Conservation (phyloP, 2,113 vertebrate species). For the Myotis davidii region DNA sequence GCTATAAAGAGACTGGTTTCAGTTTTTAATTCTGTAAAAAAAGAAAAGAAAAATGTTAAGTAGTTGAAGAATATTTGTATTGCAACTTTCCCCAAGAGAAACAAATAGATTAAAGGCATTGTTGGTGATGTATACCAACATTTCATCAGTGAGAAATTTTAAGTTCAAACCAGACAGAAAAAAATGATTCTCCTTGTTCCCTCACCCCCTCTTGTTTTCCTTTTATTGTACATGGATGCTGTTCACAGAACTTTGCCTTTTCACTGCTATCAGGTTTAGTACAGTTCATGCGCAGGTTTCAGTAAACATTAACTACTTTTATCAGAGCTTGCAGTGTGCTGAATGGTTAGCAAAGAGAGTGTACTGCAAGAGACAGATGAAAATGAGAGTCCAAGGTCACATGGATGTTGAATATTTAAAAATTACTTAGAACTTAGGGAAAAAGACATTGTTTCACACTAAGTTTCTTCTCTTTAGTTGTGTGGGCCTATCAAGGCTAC, state of each 20-base stretch:
- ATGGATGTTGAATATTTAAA: slow-evolving; percentile 80
- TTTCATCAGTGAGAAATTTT: slow-evolving; percentile 42
- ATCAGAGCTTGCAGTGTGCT: slow-evolving; percentile 86
- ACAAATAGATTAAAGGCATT: slow-evolving; percentile 25
- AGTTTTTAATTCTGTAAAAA: not conserved
- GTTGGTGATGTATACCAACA: not conserved
- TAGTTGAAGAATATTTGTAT: not conserved
- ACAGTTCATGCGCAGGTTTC: slow-evolving; percentile 90
- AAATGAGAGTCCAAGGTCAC: slow-evolving; percentile 90
- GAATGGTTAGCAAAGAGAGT: slow-evolving; percentile 88
- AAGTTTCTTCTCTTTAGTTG: slow-evolving; percentile 14
- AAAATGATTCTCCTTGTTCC: not conserved
- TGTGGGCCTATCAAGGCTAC: not conserved
- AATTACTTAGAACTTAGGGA: slow-evolving; percentile 32
- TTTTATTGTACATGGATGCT: slow-evolving; percentile 81
- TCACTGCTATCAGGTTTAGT: slow-evolving; percentile 84
- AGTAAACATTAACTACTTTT: slow-evolving; percentile 94
- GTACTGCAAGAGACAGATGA: slow-evolving; percentile 84
- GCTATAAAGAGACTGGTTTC: not conserved
- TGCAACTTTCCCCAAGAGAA: not conserved
- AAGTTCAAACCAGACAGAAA: slow-evolving; percentile 20
- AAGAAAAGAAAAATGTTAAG: not conserved
- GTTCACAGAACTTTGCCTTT: slow-evolving; percentile 87
- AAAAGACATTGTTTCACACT: slow-evolving; percentile 25
- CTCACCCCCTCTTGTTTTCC: no score